Conservation (phyloP, 2,797 vertebrate species). For the Phaenicophaeus curvirostris region DNA sequence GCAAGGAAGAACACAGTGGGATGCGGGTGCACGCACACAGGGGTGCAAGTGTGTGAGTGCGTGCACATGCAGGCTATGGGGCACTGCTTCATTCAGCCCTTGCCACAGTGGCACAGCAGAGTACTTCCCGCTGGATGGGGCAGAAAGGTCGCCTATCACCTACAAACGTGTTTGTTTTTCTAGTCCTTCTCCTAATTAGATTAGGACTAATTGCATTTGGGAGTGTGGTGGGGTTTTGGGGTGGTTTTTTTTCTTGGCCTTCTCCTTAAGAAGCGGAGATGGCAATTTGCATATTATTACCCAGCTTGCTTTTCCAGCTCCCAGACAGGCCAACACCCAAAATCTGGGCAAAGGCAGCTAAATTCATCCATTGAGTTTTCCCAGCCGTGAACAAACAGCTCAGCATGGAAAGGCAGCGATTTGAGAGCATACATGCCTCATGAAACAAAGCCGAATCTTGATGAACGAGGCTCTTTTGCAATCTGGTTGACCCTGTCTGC, state of each 20-base stretch:
- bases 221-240: neutral
- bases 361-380: neutral
- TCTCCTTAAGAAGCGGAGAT: neutral
- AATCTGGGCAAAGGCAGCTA: neutral
- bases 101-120: fast-evolving
- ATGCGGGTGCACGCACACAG: neutral
- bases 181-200: neutral
- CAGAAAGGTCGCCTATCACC: neutral
- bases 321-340: fast-evolving
- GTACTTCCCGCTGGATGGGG: fast-evolving
- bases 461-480: fast-evolving
- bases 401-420: fast-evolving
- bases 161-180: conserved; percentile 36
- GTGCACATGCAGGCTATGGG: neutral
- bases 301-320: neutral
- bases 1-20: neutral
- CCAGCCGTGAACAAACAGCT: neutral
- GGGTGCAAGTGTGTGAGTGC: fast-evolving
- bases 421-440: neutral
- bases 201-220: conserved; percentile 61
- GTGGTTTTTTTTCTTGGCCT: neutral
- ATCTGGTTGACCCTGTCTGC: neutral
- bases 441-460: neutral
- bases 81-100: neutral
- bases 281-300: neutral